phyloP scores from a whole-genome alignment of 2,888 invertebrate species.

The Alviniconcha strummeri region DNA sequence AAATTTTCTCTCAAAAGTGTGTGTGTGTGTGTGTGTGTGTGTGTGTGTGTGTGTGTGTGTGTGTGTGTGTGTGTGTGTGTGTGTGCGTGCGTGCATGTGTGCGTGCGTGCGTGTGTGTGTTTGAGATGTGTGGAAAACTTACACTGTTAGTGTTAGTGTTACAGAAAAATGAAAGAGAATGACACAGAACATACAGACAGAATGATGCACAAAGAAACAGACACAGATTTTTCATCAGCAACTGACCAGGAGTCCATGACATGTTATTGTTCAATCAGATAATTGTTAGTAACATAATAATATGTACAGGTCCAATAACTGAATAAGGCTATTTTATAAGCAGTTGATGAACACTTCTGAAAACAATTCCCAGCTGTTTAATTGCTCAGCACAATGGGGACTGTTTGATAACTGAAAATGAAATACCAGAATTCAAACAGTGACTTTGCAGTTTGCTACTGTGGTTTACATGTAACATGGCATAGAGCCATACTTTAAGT shows the following conservation, averaged over 20 bases:
- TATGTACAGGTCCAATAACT: too few relatives aligned
- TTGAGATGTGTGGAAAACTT: not conserved
- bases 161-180: too few relatives aligned
- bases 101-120: not conserved
- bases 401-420: too few relatives aligned
- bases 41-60: slow-evolving; percentile 5
- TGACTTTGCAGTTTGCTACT: too few relatives aligned
- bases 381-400: too few relatives aligned
- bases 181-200: not conserved
- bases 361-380: too few relatives aligned
- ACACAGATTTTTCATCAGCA: not conserved
- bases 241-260: not conserved
- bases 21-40: not conserved
- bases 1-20: not conserved
- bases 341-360: too few relatives aligned
- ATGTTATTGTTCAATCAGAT: not conserved
- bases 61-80: not conserved
- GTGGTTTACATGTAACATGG: too few relatives aligned
- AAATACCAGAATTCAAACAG: too few relatives aligned
- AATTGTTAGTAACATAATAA: not conserved
- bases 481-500: too few relatives aligned
- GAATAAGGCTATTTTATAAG: too few relatives aligned
- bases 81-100: not conserved
- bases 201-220: not conserved
- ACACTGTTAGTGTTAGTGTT: not conserved